Evolutionary conservation across 2,113 vertebrate genomes (phyloP).

Genomic region (Rana temporaria): DNA sequence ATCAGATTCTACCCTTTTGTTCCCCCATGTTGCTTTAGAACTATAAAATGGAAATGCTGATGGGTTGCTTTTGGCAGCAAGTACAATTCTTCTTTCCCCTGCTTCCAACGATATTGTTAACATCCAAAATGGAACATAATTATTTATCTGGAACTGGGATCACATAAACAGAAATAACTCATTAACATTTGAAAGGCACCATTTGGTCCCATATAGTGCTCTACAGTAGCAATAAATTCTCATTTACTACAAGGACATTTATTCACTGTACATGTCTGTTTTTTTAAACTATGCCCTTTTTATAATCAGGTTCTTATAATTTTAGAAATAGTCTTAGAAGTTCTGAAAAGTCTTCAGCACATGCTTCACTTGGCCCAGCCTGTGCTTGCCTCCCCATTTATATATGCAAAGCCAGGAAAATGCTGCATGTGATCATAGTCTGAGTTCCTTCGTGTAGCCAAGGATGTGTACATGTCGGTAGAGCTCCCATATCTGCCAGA

Average conservation of each 20-base stretch:
- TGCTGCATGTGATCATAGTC: slow-evolving; percentile 98
- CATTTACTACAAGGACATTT: slow-evolving; percentile 19
- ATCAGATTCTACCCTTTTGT: too few relatives aligned
- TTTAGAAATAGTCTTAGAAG: slow-evolving; percentile 66
- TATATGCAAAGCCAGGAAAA: slow-evolving; percentile 98
- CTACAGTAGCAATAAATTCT: slow-evolving; percentile 48
- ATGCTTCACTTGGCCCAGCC: slow-evolving; percentile 94
- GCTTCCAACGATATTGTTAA: too few relatives aligned
- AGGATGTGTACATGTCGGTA: slow-evolving; percentile 91
- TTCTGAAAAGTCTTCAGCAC: slow-evolving; percentile 79
- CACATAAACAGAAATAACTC: slow-evolving; percentile 19
- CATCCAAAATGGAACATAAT: slow-evolving; percentile 20
- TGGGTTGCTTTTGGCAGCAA: too few relatives aligned
- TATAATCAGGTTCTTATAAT: slow-evolving; percentile 53
- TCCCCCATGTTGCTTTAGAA: too few relatives aligned
- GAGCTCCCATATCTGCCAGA: slow-evolving; percentile 88
- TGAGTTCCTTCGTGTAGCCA: slow-evolving; percentile 91
- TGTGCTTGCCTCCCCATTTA: slow-evolving; percentile 95
- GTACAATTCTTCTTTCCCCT: too few relatives aligned
- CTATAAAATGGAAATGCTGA: too few relatives aligned
- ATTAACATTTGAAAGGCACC: slow-evolving; percentile 47
- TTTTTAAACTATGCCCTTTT: slow-evolving; percentile 41
- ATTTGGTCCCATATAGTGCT: slow-evolving; percentile 35
- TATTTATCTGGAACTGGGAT: slow-evolving; percentile 23
- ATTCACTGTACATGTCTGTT: slow-evolving; percentile 32